Evolutionary conservation across 2,888 invertebrate species (phyloP), one percentile per base, ranked within the genome.

Genomic region (Cataglyphis cursor): DNA sequence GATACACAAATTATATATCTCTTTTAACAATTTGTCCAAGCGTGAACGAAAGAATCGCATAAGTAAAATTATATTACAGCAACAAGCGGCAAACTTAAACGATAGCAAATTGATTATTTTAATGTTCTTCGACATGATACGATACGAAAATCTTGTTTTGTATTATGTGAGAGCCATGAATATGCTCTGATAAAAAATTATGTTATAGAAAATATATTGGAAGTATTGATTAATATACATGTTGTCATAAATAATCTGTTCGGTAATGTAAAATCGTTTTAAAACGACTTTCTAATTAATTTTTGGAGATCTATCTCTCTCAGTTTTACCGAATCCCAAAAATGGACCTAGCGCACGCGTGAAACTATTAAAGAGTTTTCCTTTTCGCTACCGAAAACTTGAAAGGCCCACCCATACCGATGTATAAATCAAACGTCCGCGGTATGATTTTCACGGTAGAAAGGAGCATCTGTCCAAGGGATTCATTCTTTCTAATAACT

Each of bases 341-440:
- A 90, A 89, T 86, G 83, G 83, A 78, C 72, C 72, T 81, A 81
- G 85, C 85, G 85, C 84, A 84, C 86, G 88, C 81, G 88, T 88
- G 73, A 87, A 89, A 88, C 87, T 89, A 91, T 87, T 85, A 89
- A 89, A 88, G 87, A 85, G 85, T 85, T 89, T 88, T 84, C 83
- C 85, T 65, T 65, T 82, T 62, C 62, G 87, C 88, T 76, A 88
- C 89, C 83, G 89, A 90, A 87, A 84, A 83, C 83, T 75, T 74
- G 24, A 59, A 41, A 21, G 65, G 91, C 87, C 92, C 92, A 92
- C 92, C 92, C 92, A 90, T 87, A 83, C 64, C 62, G 87, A 84
- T 83, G 65, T 88, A 90, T 88, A 88, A 89, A 88, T 88, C 90
- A 89, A 82, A 80, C 38, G 85, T 72, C 51, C 85, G 84, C 87